Percentiles rank a stretch among this genome's conserved stretches.
These are phyloP conservation scores for Sternotherus odoratus DNA, from an alignment of 2,797 vertebrate genomes.

Conservation along the genomic window DNA sequence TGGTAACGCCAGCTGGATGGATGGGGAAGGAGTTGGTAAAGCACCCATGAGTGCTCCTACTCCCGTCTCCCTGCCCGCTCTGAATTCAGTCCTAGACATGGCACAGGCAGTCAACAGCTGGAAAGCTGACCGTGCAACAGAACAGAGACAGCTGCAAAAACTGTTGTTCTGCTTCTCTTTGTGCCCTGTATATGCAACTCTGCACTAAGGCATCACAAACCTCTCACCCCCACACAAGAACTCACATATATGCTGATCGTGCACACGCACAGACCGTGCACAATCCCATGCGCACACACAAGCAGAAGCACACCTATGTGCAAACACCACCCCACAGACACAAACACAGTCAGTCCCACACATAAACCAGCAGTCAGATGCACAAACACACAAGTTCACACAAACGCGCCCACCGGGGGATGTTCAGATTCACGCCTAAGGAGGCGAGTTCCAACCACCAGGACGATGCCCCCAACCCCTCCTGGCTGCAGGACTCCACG, in stretches of 20 bases:
- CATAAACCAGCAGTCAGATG: neutral
- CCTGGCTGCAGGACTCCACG: neutral
- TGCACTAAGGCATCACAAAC: neutral
- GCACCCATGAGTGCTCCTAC: neutral
- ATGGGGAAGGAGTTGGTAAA: neutral
- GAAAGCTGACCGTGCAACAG: neutral
- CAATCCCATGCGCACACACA: neutral
- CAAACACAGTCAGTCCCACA: neutral
- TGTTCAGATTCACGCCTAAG: neutral
- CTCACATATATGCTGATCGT: neutral
- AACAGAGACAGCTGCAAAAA: neutral
- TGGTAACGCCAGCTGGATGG: slow-evolving; percentile 74
- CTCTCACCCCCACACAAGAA: neutral
- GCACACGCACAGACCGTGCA: neutral
- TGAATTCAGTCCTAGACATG: neutral
- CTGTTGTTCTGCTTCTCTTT: neutral
- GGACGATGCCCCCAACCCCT: too few species aligned
- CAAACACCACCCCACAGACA: neutral
- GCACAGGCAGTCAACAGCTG: neutral
- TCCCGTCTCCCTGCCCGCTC: neutral
- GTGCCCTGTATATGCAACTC: neutral
- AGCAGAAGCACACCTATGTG: neutral
- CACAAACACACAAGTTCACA: neutral
- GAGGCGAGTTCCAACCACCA: neutral
- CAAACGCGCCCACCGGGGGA: too few species aligned